A percentile compares a stretch with the other conserved stretches of the same genome.
Evolutionary conservation across 53 echinoderm and acorn worm species (phyloP).

Genomic region (Antedon mediterranea): DNA sequence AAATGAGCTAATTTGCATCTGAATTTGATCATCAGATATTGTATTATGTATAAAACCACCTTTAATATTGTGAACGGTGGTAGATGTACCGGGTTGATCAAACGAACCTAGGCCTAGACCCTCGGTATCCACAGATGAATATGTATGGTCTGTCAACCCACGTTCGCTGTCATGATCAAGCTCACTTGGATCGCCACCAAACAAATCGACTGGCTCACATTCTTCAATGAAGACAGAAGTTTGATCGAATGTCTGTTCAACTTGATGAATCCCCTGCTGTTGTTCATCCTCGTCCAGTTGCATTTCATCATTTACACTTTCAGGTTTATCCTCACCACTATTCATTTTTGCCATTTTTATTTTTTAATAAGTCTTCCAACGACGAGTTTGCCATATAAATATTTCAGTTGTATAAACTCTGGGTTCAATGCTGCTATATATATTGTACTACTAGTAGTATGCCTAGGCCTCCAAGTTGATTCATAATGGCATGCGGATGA

Average conservation of each 20-base stretch:
- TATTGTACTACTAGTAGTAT: too few species aligned
- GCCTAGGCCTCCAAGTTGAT: too few species aligned
- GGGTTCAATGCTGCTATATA: too few species aligned
- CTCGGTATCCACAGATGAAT: not conserved
- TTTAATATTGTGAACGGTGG: not conserved
- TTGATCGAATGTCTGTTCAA: not conserved
- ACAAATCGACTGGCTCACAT: not conserved
- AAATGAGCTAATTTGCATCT: conserved; percentile 54
- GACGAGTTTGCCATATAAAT: too few species aligned
- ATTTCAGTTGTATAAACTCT: too few species aligned
- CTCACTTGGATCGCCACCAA: not conserved
- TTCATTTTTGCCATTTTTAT: too few species aligned
- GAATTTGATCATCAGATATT: conserved; percentile 79
- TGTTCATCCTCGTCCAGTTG: not conserved
- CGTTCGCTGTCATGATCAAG: not conserved
- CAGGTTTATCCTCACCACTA: too few species aligned
- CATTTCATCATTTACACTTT: not conserved
- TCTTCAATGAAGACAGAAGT: conserved; percentile 2
- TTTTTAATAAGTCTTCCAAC: too few species aligned
- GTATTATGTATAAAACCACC: conserved; percentile 93
- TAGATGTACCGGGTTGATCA: not conserved
- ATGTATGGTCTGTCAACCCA: not conserved
- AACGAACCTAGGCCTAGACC: not conserved
- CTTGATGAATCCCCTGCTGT: not conserved
- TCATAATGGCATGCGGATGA: too few species aligned